Evolutionary conservation across 2,888 invertebrate species (phyloP).

Genomic region (Cremastobaeus sp.): DNA sequence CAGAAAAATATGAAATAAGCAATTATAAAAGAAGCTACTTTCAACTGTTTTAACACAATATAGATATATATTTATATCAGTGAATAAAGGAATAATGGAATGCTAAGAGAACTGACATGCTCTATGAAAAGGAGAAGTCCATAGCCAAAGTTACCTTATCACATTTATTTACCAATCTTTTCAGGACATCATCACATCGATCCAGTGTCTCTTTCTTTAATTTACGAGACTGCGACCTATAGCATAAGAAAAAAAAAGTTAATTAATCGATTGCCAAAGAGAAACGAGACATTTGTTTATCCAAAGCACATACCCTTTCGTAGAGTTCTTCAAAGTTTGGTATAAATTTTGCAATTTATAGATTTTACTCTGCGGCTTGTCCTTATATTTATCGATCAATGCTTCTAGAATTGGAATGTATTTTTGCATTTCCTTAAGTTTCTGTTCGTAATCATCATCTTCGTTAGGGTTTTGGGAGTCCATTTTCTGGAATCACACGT

Average conservation of each 20-base stretch:
- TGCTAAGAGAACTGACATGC: too few relatives aligned
- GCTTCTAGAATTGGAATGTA: slow-evolving; percentile 86
- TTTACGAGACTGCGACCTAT: slow-evolving; percentile 77
- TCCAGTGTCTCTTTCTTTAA: slow-evolving; percentile 84
- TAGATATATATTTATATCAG: too few relatives aligned
- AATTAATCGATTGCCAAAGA: neutral
- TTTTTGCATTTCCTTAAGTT: slow-evolving; percentile 83
- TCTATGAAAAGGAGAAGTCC: too few relatives aligned
- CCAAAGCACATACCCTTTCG: slow-evolving; percentile 80
- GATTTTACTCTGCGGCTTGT: slow-evolving; percentile 81
- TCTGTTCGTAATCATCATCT: slow-evolving; percentile 80
- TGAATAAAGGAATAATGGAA: too few relatives aligned
- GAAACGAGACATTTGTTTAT: neutral
- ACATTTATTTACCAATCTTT: slow-evolving; percentile 84
- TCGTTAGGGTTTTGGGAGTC: slow-evolving; percentile 25
- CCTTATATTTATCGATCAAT: slow-evolving; percentile 81
- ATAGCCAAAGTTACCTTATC: slow-evolving; percentile 84
- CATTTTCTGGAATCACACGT: slow-evolving; percentile 42
- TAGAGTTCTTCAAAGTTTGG: slow-evolving; percentile 82
- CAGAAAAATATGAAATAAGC: too few relatives aligned
- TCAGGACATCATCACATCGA: slow-evolving; percentile 84
- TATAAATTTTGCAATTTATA: slow-evolving; percentile 83
- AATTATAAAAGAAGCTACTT: too few relatives aligned
- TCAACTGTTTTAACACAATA: too few relatives aligned
- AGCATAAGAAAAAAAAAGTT: slow-evolving; percentile 42